Conservation (phyloP, 2,113 vertebrate species). For the Nestor notabilis region DNA sequence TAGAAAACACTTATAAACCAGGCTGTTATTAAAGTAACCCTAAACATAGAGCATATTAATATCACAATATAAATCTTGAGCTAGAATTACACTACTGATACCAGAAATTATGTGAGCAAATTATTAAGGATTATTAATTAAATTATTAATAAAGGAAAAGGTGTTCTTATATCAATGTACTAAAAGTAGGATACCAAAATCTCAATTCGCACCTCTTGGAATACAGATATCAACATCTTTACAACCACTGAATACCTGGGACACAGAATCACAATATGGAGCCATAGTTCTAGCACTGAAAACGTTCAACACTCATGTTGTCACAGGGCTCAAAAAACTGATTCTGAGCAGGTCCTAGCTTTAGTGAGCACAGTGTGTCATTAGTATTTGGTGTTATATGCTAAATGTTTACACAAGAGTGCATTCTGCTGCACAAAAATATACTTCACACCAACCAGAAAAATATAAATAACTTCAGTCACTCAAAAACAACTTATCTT, state of each 20-base stretch:
- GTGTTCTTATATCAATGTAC: background rate
- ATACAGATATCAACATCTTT: background rate
- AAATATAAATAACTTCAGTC: background rate
- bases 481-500: background rate
- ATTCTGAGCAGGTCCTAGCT: background rate
- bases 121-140: background rate
- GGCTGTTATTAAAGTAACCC: background rate
- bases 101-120: background rate
- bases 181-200: background rate
- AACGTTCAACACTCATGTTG: background rate
- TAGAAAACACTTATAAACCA: background rate
- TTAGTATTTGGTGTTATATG: background rate
- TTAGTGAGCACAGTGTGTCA: background rate
- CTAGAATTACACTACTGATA: background rate
- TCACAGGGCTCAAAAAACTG: background rate
- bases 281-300: background rate
- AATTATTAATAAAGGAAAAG: background rate
- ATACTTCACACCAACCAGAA: background rate
- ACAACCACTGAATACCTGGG: background rate
- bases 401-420: background rate
- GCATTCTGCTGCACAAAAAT: background rate
- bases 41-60: background rate
- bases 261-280: background rate
- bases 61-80: background rate
- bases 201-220: background rate